Percentiles rank a stretch among this genome's conserved stretches.
These are phyloP conservation scores for Daubentonia madagascariensis DNA, from an alignment of 2,113 vertebrate species.

Conservation along the genomic window DNA sequence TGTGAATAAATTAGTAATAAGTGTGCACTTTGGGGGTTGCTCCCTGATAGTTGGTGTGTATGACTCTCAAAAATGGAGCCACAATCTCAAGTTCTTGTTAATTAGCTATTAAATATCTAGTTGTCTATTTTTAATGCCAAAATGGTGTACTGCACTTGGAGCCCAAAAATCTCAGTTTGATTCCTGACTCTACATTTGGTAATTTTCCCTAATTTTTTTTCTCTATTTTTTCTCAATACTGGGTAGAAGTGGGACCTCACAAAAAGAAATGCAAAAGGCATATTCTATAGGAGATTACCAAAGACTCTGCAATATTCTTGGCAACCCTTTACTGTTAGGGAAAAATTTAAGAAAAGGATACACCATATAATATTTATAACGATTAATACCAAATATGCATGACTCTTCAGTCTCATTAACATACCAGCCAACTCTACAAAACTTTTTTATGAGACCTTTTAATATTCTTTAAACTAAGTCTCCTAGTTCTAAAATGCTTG, in stretches of 20 bases:
- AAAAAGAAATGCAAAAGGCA: constrained; percentile 17
- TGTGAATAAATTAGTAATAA: not conserved
- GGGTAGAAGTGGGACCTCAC: not conserved
- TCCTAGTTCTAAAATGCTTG: constrained; percentile 38
- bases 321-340: not conserved
- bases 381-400: constrained; percentile 46
- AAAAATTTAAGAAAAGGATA: constrained; percentile 5
- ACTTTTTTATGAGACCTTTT: constrained; percentile 11
- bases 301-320: not conserved
- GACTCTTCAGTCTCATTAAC: not conserved
- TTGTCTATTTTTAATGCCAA: not conserved
- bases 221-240: not conserved
- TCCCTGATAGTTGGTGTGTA: not conserved
- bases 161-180: not conserved
- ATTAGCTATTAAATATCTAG: not conserved
- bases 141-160: not conserved
- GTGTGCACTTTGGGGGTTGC: no score
- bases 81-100: not conserved
- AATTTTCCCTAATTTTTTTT: not conserved
- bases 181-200: not conserved
- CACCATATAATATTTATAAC: constrained; percentile 35
- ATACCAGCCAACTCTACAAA: constrained; percentile 4
- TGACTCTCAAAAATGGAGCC: not conserved
- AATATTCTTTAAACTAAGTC: constrained; percentile 2
- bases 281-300: not conserved